Evolutionary conservation across 2,797 vertebrate species (phyloP).

Genomic region (Anableps anableps): DNA sequence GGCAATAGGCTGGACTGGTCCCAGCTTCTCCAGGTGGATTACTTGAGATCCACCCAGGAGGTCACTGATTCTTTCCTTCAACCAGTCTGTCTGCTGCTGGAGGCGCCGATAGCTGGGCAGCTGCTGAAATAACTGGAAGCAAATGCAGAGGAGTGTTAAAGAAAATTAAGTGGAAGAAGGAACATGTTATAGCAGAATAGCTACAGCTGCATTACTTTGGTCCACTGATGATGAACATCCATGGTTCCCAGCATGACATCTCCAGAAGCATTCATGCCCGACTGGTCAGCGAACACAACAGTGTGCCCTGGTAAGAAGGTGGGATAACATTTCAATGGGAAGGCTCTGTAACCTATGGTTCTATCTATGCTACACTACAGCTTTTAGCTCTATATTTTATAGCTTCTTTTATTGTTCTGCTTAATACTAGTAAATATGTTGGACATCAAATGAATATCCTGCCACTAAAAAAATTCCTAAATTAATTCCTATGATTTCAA

Average conservation of each 20-base stretch:
- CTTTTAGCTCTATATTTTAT: not conserved
- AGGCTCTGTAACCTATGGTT: too few relatives aligned
- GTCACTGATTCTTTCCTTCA: constrained; percentile 90
- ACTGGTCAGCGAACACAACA: constrained; percentile 91
- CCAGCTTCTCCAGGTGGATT: constrained; percentile 86
- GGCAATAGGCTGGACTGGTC: constrained; percentile 84
- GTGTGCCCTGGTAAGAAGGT: constrained; percentile 82
- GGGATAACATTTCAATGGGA: not conserved
- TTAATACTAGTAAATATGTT: not conserved
- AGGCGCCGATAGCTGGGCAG: constrained; percentile 87
- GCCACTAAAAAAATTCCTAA: not conserved
- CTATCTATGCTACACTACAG: not conserved
- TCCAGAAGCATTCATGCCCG: constrained; percentile 91
- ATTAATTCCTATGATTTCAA: not conserved
- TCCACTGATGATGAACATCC: constrained; percentile 98
- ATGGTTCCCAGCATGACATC: constrained; percentile 94
- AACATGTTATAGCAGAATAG: not conserved
- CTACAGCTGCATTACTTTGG: constrained; percentile 81
- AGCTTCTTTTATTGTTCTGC: not conserved
- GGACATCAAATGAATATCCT: not conserved
- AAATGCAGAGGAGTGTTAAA: constrained; percentile 26
- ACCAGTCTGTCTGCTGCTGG: constrained; percentile 83
- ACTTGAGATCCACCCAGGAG: constrained; percentile 91
- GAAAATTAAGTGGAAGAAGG: not conserved
- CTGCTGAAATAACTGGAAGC: constrained; percentile 87